Percentiles rank a stretch among this genome's conserved stretches.
Evolutionary conservation across 1,140 invertebrate species (phyloP).

Genomic region (Drosophila kikkawai): DNA sequence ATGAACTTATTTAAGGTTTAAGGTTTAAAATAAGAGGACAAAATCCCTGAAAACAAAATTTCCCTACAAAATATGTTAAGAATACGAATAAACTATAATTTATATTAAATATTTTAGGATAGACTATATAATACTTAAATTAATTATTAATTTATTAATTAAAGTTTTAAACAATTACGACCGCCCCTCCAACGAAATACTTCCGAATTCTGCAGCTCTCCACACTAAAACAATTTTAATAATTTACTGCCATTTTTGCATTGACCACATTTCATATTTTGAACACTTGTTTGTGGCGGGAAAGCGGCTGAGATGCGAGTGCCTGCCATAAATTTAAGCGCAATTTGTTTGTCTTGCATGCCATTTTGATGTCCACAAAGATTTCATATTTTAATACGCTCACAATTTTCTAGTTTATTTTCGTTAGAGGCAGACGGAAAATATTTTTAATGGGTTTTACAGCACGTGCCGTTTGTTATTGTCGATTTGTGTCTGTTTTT

Average conservation of each 20-base stretch:
- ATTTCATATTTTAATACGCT: conserved; percentile 66
- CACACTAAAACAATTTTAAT: conserved; percentile 1
- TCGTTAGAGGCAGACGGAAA: conserved; percentile 50
- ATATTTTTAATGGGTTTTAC: conserved; percentile 78
- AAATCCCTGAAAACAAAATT: too few species aligned
- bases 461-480: conserved; percentile 77
- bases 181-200: not conserved
- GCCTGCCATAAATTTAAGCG: conserved; percentile 70
- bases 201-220: not conserved
- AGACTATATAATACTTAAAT: not conserved
- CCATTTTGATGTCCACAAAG: conserved; percentile 76
- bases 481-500: conserved; percentile 39
- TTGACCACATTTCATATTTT: conserved; percentile 20
- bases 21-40: not conserved
- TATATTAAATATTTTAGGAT: not conserved
- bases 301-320: conserved; percentile 20
- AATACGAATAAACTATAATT: not conserved
- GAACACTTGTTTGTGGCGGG: conserved; percentile 24
- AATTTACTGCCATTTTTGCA: conserved; percentile 9
- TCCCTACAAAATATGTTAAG: too few species aligned
- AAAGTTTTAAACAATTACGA: not conserved
- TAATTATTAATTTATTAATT: not conserved
- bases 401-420: conserved; percentile 36
- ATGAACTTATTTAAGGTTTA: not conserved
- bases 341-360: conserved; percentile 79